Conservation (phyloP, 2,797 vertebrate species). For the Pseudocheirus occidentalis region DNA sequence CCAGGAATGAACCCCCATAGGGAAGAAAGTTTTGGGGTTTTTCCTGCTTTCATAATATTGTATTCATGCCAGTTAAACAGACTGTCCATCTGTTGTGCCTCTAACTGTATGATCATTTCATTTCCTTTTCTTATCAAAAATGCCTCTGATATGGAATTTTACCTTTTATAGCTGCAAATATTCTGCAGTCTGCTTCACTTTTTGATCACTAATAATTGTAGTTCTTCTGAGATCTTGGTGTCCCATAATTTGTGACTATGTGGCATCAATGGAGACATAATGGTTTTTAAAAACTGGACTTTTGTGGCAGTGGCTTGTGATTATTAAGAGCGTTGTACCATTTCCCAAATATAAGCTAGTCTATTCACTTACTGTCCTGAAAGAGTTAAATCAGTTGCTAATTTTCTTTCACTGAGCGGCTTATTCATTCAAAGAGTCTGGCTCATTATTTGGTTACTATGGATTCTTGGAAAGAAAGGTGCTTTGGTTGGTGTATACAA, state of each 20-base stretch:
- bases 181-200: background rate
- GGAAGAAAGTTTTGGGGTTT: background rate
- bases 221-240: background rate
- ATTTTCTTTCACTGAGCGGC: constrained; percentile 40
- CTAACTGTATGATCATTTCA: background rate
- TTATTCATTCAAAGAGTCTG: constrained; percentile 24
- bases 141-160: background rate
- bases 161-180: background rate
- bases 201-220: background rate
- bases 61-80: background rate
- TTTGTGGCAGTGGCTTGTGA: background rate
- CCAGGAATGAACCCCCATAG: background rate
- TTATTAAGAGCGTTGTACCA: background rate
- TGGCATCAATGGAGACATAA: background rate
- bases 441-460: constrained; percentile 3
- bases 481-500: background rate
- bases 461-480: constrained; percentile 24
- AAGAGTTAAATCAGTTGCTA: constrained; percentile 46
- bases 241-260: background rate
- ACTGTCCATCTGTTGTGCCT: background rate
- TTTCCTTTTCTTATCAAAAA: background rate
- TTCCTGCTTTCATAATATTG: background rate
- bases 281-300: background rate
- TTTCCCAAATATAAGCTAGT: background rate
- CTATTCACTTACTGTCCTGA: background rate